Evolutionary conservation across 2,888 invertebrate genomes (phyloP).

Genomic region (Piscicola geometra): DNA sequence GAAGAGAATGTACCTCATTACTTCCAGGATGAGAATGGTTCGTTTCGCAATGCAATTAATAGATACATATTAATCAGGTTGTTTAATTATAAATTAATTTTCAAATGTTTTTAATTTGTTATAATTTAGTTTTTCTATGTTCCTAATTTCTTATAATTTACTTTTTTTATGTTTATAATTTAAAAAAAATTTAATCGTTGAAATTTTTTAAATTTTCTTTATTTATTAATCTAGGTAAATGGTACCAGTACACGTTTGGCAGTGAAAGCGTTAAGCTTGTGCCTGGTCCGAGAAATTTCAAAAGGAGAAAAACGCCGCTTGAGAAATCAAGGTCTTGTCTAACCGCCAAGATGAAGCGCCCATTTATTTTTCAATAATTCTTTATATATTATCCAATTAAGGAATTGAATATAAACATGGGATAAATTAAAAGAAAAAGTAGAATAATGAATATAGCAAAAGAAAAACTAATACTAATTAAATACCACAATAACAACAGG

Average conservation of each 20-base stretch:
- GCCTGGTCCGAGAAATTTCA: slow-evolving; percentile 46
- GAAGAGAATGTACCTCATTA: slow-evolving; percentile 78
- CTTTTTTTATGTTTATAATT: neutral
- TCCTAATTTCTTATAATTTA: neutral
- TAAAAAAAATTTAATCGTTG: neutral
- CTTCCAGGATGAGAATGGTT: slow-evolving; percentile 75
- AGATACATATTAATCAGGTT: too few species aligned
- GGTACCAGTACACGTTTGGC: slow-evolving; percentile 81
- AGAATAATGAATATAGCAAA: too few species aligned
- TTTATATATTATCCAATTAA: neutral
- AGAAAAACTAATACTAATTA: too few species aligned
- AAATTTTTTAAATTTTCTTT: neutral
- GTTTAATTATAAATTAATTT: too few species aligned
- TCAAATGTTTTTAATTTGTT: neutral
- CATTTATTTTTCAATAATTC: neutral
- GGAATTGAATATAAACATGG: neutral
- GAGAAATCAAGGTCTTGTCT: slow-evolving; percentile 5
- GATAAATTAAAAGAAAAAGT: too few species aligned
- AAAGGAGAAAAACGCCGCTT: neutral
- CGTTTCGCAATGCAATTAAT: too few species aligned
- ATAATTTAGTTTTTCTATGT: neutral
- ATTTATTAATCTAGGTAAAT: slow-evolving; percentile 60
- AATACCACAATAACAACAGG: neutral
- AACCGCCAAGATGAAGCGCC: neutral
- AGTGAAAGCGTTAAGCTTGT: slow-evolving; percentile 64